A percentile compares a stretch with the other conserved stretches of the same genome.
These are phyloP conservation scores for Sycophila sp. DNA, from an alignment of 1,140 invertebrate species.

Conservation along the genomic window DNA sequence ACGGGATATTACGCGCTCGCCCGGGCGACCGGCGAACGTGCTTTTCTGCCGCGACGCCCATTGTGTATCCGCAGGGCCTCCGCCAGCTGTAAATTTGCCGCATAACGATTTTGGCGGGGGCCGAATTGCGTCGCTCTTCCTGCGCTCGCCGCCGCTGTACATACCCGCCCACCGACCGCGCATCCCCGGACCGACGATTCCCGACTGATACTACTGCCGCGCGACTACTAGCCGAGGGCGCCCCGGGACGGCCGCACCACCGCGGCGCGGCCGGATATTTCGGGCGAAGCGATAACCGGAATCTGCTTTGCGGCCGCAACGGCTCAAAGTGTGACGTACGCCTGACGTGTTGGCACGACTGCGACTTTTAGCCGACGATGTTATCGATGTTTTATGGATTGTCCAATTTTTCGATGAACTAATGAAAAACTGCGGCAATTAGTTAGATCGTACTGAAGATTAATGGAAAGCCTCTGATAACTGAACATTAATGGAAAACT, in stretches of 20 bases:
- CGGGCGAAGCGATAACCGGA: not conserved
- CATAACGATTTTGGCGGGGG: constrained; percentile 57
- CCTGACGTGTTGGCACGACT: no score
- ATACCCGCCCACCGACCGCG: not conserved
- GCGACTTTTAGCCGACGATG: no score
- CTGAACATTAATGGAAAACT: no score
- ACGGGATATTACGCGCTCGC: not conserved
- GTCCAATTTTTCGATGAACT: no score
- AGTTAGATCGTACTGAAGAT: no score
- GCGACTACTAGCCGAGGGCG: not conserved
- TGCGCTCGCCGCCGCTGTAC: no score
- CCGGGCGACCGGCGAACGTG: not conserved
- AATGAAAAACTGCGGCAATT: no score
- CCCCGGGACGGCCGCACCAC: not conserved
- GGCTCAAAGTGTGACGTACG: no score
- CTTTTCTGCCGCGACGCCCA: not conserved
- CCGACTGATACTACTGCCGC: constrained; percentile 15
- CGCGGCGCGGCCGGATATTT: not conserved
- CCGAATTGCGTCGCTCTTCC: constrained; percentile 27
- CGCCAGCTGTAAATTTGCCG: constrained; percentile 61
- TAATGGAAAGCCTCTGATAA: no score
- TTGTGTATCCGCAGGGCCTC: not conserved
- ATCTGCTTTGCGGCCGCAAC: no score
- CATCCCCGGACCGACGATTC: not conserved
- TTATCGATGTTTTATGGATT: no score